A percentile compares a stretch with the other conserved stretches of the same genome.
Evolutionary conservation across 2,113 vertebrate genomes (phyloP).

Genomic region (Setophaga kirtlandii): DNA sequence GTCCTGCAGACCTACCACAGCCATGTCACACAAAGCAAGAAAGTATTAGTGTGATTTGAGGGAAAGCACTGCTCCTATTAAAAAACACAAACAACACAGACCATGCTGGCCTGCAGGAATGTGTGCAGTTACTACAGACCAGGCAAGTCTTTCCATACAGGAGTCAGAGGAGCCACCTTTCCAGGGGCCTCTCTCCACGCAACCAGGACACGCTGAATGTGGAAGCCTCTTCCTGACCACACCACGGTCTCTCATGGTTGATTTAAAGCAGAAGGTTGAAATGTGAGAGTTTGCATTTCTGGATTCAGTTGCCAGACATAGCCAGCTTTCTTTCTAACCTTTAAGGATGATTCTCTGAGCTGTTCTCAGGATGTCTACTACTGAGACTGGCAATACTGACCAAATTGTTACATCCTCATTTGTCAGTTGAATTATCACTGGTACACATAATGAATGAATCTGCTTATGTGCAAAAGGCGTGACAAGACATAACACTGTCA

Average conservation of each 20-base stretch:
- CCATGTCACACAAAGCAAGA: background rate
- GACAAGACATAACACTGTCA: background rate
- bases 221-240: background rate
- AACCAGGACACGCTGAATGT: fast-evolving
- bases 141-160: background rate
- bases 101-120: background rate
- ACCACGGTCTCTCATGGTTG: background rate
- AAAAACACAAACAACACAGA: background rate
- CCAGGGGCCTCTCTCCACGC: background rate
- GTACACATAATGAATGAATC: background rate
- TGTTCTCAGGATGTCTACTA: background rate
- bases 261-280: background rate
- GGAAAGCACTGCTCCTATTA: background rate
- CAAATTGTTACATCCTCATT: background rate
- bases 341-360: background rate
- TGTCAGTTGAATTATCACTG: background rate
- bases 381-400: background rate
- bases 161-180: background rate
- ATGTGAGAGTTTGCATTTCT: background rate
- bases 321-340: background rate
- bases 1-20: background rate
- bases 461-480: background rate
- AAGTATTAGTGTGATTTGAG: background rate
- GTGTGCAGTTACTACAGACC: background rate
- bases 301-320: background rate